Base-by-base conservation (phyloP, 1,140 invertebrate species). In the Mercenaria mercenaria region DNA sequence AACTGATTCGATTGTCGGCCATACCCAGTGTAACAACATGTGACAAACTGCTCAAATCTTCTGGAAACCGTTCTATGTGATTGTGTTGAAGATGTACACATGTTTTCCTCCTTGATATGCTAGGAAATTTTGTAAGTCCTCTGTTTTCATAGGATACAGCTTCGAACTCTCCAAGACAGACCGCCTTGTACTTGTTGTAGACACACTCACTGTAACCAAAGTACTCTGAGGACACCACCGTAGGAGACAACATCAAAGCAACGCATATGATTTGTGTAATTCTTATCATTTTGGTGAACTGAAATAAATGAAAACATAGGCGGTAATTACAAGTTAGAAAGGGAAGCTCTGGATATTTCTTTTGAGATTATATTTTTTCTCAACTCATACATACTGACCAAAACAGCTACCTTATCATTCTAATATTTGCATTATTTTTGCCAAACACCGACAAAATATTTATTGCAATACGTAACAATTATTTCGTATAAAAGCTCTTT, bases 141-240 rank as follows among this genome's bases (percentile, higher is more conserved):
- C 29, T 29, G n/a, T 37, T 50, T 50, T 52, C 74, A 1, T 11
- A 10, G 10, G 18, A 13, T 0, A 87, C 15, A 0, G 3, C 0
- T 23, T 15, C 29, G 26, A 13, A 39, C 1, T 18, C 11, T 23
- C 72, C 50, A 34, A 79, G 18, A 47, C 85, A 87, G 13, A 34
- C 74, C 0, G 74, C 74, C 26, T 56, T 61, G 74, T 79, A 77
- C 0, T 52, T 79, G 52, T 64, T 56, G 69, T 79, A 34, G 20
- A 23, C 32, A 39, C 85, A 87, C 32, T 87, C 85, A 3, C 4
- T 26, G 74, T 87, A 87, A 29, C 85, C 85, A 50, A 47, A 82
- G 11, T 61, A 20, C 0, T 64, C 52, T 23, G 37, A n/a, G 10
- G 76, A 15, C 26, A 10, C 15, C 43, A 76, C 72, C 41, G 39